These are phyloP conservation scores for Aurelia aurita complex sp. Pacific DNA, from an alignment of 30 jellyfish, hydroid and myxozoan genomes.

Conservation along the genomic window DNA sequence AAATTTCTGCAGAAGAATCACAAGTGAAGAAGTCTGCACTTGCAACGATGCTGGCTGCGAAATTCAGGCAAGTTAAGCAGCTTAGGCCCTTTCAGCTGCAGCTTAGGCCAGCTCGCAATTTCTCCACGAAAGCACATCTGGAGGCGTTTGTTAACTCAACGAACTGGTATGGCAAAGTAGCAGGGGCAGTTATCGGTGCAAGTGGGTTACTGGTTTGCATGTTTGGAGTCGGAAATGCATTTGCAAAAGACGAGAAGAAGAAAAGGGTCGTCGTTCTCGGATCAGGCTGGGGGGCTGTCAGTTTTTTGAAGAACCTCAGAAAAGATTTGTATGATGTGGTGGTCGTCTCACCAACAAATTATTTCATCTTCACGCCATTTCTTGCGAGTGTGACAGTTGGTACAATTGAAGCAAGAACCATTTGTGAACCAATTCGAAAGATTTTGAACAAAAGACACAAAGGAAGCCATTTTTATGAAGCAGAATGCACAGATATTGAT, in stretches of 20 bases:
- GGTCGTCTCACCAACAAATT: conserved; percentile 94
- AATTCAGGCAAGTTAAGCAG: too few relatives aligned
- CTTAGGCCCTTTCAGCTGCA: background rate
- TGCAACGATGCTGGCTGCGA: too few relatives aligned
- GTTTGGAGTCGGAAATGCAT: conserved; percentile 39
- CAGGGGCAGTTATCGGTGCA: conserved; percentile 58
- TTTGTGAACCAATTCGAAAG: conserved; percentile 94
- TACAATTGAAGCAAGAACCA: conserved; percentile 91
- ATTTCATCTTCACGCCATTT: conserved; percentile 92
- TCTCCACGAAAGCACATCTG: conserved; percentile 19
- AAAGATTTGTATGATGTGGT: conserved; percentile 83
- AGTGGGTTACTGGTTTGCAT: conserved; percentile 43
- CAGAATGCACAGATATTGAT: conserved; percentile 87
- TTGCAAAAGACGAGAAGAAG: conserved; percentile 54
- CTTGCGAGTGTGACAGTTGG: conserved; percentile 99
- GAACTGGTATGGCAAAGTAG: conserved; percentile 22
- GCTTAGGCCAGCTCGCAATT: conserved; percentile 1
- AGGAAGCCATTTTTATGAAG: conserved; percentile 81
- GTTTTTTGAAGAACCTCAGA: conserved; percentile 79
- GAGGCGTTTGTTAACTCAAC: conserved; percentile 1
- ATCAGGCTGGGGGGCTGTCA: conserved; percentile 99
- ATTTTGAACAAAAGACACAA: conserved; percentile 63
- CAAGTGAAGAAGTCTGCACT: too few relatives aligned
- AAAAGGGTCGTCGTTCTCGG: conserved; percentile 90
- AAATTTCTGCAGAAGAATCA: too few relatives aligned